Evolutionary conservation across 2,888 invertebrate genomes (phyloP).

Genomic region (Ornithoptera alexandrae): DNA sequence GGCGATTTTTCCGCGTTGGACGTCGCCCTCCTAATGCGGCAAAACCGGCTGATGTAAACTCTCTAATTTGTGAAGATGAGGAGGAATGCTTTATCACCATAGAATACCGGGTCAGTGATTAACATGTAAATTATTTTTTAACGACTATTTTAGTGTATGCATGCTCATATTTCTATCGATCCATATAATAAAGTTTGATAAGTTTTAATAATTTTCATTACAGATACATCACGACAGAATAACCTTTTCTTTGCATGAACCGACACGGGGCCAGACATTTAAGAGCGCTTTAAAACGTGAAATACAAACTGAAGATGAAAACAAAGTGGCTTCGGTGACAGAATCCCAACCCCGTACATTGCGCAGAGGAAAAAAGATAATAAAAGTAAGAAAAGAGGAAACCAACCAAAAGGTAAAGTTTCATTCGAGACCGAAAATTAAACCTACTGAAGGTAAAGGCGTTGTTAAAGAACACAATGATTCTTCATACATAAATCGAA

Average conservation of each 20-base stretch:
- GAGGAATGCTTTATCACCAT: slow-evolving; percentile 69
- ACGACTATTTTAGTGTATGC: not conserved
- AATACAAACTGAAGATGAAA: slow-evolving; percentile 44
- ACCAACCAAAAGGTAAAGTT: slow-evolving; percentile 41
- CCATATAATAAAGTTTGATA: not conserved
- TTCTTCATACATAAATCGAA: slow-evolving; percentile 48
- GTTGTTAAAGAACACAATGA: slow-evolving; percentile 59
- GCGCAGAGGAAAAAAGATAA: slow-evolving; percentile 46
- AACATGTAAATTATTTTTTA: not conserved
- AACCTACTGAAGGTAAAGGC: slow-evolving; percentile 58
- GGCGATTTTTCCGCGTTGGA: slow-evolving; percentile 67
- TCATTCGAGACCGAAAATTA: slow-evolving; percentile 44
- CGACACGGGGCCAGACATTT: slow-evolving; percentile 68
- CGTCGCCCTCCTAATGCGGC: slow-evolving; percentile 55
- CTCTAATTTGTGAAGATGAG: slow-evolving; percentile 70
- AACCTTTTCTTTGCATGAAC: slow-evolving; percentile 71
- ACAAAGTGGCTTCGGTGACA: slow-evolving; percentile 37
- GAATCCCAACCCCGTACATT: slow-evolving; percentile 37
- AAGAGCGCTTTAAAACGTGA: slow-evolving; percentile 70
- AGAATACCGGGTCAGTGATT: slow-evolving; percentile 63
- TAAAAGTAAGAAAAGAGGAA: slow-evolving; percentile 41
- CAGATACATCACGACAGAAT: slow-evolving; percentile 74
- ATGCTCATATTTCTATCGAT: not conserved
- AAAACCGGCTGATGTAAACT: slow-evolving; percentile 73
- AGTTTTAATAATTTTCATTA: slow-evolving; percentile 12